Base-by-base conservation (phyloP, 2,113 vertebrate genomes). In the Thamnophis sirtalis region DNA sequence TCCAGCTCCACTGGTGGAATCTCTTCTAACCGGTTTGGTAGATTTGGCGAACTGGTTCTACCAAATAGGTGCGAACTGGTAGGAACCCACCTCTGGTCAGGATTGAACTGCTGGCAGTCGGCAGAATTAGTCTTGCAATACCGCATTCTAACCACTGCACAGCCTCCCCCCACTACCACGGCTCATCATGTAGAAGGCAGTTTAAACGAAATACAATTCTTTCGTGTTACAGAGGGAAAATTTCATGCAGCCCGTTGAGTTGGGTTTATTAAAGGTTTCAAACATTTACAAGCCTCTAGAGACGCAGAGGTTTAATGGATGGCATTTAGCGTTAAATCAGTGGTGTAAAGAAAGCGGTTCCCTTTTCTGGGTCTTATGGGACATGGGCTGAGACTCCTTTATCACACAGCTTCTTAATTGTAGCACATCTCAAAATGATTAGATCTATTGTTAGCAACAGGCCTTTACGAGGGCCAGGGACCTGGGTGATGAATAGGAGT, bases 331-430 rank as follows among this genome's bases (percentile, higher is more conserved):
- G 95, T 96, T 92, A 97, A 97, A 98, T 98, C 96, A 94, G 63
- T 97, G 98, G 97, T 96, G 96, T 98, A 97, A 98, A 94, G 96
- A 51, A 93, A 97, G 96, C 96, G 68, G 90, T 38, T 96, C 91
- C 91, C 93, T 95, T 94, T 89, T 90, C 92, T 89, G 92, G 95
- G 91, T 95, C 97, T 97, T 94, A 92, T 2, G 95, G 95, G 97
- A 98, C 96, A 96, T 95, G 92, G 96, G 96, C 96, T 92, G 96
- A 96, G 95, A 95, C 96, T 97, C 97, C 93, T 98, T 98, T 98
- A 98, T 98, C 97, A 98, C 97, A 97, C 97, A 85, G 73, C 97
- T 96, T 94, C 96, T 95, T 97, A 98, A 98, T 98, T 98, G 97
- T 98, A 96, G 97, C 96, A 97, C 97, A 98, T 98, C 97, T 93